A percentile compares a stretch with the other conserved stretches of the same genome.
Evolutionary conservation across 1,140 invertebrate species (phyloP).

Genomic region (Dysdera silvatica): DNA sequence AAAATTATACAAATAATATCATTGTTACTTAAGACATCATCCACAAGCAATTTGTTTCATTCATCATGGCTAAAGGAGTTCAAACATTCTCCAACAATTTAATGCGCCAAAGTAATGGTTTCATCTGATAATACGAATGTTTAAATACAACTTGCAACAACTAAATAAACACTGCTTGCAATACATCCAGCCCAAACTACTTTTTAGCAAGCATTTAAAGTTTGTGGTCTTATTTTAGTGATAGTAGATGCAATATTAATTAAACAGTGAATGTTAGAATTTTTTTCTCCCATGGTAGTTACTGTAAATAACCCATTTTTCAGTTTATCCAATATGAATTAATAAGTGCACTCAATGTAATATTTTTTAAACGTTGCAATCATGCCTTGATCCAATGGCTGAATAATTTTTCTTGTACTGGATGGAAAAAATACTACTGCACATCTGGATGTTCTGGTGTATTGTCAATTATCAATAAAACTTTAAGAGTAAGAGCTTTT

Average conservation of each 20-base stretch:
- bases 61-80: no score
- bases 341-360: conserved; percentile 15
- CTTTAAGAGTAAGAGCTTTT: conserved; percentile 27
- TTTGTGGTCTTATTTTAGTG: not conserved
- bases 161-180: no score
- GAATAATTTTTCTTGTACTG: conserved; percentile 23
- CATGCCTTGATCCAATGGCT: conserved; percentile 32
- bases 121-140: not conserved
- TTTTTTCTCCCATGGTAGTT: not conserved
- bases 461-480: conserved; percentile 31
- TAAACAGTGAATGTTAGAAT: not conserved
- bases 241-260: not conserved
- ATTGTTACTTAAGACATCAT: no score
- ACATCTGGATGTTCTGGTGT: conserved; percentile 27
- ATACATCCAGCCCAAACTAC: not conserved
- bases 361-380: conserved; percentile 27
- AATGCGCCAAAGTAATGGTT: not conserved
- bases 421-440: conserved; percentile 24
- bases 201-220: not conserved
- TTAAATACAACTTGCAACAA: not conserved
- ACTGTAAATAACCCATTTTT: not conserved
- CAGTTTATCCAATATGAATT: not conserved
- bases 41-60: no score
- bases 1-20: no score
- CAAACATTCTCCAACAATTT: no score